phyloP scores from a whole-genome alignment of 30 jellyfish, hydroid and myxozoan genomes.

The Hydractinia echinata region DNA sequence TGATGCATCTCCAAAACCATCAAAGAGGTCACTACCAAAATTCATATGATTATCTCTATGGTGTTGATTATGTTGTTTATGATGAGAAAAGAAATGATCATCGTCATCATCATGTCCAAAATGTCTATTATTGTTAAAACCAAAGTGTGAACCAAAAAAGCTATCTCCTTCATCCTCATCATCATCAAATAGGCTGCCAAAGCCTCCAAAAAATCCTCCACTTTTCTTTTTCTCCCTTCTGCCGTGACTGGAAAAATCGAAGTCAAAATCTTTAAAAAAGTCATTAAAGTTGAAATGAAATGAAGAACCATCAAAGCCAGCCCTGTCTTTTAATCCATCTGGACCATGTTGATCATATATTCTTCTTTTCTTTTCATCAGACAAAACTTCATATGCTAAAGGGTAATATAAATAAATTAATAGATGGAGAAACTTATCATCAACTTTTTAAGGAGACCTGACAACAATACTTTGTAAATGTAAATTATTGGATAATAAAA shows the following conservation, averaged over 20 bases:
- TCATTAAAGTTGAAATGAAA: conserved; percentile 69
- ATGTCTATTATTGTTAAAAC: conserved; percentile 7
- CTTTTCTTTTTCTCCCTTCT: background rate
- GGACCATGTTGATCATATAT: conserved; percentile 92
- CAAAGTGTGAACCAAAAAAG: conserved; percentile 47
- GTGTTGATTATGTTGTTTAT: no score
- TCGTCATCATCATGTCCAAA: background rate
- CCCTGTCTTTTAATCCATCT: conserved; percentile 89
- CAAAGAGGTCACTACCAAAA: background rate
- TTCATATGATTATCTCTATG: no score
- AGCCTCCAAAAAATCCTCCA: conserved; percentile 44
- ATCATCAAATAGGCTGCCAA: conserved; percentile 39
- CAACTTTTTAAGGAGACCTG: background rate
- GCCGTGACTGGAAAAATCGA: conserved; percentile 24
- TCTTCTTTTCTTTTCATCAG: conserved; percentile 87
- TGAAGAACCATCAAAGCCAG: conserved; percentile 88
- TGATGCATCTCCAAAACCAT: background rate
- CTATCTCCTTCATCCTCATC: conserved; percentile 69
- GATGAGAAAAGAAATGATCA: no score
- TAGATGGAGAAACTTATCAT: background rate
- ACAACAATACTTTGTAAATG: no score
- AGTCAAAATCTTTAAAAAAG: conserved; percentile 62
- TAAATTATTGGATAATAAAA: background rate
- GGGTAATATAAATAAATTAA: background rate
- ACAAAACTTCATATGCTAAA: conserved; percentile 86